phyloP scores from a whole-genome alignment of 2,888 invertebrate genomes.

The Eledone cirrhosa region DNA sequence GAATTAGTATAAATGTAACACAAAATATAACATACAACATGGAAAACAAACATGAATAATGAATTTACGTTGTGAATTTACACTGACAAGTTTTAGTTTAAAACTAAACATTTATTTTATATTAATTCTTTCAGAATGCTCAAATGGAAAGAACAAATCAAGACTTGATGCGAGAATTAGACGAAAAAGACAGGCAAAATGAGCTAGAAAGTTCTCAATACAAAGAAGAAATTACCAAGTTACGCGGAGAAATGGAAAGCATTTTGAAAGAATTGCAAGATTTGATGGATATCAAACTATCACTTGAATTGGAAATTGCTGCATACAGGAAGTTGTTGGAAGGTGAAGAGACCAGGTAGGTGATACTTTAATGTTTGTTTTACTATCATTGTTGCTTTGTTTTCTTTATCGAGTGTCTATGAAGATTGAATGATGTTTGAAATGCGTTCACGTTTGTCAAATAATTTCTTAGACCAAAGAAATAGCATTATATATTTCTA shows the following conservation, averaged over 20 bases:
- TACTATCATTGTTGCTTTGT: no score
- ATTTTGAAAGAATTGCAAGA: slow-evolving; percentile 67
- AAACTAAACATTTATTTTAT: not conserved
- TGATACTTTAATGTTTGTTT: not conserved
- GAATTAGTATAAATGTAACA: no score
- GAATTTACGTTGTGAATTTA: no score
- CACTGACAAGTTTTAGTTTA: no score
- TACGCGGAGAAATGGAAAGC: slow-evolving; percentile 64
- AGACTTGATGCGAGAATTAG: slow-evolving; percentile 68
- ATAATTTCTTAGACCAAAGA: no score
- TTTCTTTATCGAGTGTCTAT: no score
- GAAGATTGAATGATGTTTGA: no score
- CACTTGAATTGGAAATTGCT: slow-evolving; percentile 70
- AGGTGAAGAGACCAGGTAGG: slow-evolving; percentile 70
- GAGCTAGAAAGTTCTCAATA: slow-evolving; percentile 64
- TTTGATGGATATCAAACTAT: slow-evolving; percentile 70
- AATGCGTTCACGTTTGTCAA: no score
- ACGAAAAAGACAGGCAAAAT: slow-evolving; percentile 68
- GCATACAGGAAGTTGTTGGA: slow-evolving; percentile 71
- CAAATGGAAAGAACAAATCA: slow-evolving; percentile 69
- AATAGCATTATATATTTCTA: no score
- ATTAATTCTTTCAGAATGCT: slow-evolving; percentile 63
- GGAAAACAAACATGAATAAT: no score
- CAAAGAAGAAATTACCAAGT: slow-evolving; percentile 61
- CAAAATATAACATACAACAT: no score